Evolutionary conservation across 2,797 vertebrate species (phyloP).

Genomic region (Malacoraja senta): DNA sequence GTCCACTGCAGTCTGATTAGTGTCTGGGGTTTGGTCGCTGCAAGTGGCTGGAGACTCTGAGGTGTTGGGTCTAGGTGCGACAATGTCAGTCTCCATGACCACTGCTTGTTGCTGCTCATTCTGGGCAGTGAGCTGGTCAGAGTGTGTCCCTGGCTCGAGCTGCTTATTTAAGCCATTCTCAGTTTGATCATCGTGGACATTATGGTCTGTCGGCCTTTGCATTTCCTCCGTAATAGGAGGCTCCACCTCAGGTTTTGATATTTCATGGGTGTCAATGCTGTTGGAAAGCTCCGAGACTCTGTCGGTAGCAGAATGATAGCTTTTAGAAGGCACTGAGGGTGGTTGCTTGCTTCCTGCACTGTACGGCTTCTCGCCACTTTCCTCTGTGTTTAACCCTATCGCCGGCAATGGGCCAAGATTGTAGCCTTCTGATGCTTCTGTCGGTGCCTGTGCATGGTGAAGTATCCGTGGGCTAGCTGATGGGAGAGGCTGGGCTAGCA

Average conservation of each 20-base stretch:
- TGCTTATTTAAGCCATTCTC: background rate
- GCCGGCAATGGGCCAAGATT: slow-evolving; percentile 48
- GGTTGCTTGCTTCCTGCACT: slow-evolving; percentile 42
- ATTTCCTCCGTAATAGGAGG: background rate
- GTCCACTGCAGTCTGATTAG: background rate
- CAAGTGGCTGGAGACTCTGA: background rate
- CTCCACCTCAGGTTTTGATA: background rate
- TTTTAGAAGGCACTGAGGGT: slow-evolving; percentile 51
- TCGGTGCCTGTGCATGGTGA: background rate
- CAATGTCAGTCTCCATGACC: background rate
- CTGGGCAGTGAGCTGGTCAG: background rate
- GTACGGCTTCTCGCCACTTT: slow-evolving; percentile 40
- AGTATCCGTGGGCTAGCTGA: background rate
- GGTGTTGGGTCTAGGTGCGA: background rate
- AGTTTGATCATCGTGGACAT: background rate
- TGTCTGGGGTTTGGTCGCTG: background rate
- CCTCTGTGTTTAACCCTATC: slow-evolving; percentile 44
- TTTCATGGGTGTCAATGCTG: background rate
- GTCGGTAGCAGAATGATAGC: slow-evolving; percentile 44
- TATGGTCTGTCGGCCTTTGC: background rate
- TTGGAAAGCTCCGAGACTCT: slow-evolving; percentile 43
- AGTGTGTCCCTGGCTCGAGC: background rate
- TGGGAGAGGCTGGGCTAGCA: background rate
- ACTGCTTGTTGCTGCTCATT: background rate
- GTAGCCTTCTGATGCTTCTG: slow-evolving; percentile 40